A percentile compares a stretch with the other conserved stretches of the same genome.
These are phyloP conservation scores for Pituophis catenifer DNA, from an alignment of 2,113 vertebrate genomes.

Conservation along the genomic window DNA sequence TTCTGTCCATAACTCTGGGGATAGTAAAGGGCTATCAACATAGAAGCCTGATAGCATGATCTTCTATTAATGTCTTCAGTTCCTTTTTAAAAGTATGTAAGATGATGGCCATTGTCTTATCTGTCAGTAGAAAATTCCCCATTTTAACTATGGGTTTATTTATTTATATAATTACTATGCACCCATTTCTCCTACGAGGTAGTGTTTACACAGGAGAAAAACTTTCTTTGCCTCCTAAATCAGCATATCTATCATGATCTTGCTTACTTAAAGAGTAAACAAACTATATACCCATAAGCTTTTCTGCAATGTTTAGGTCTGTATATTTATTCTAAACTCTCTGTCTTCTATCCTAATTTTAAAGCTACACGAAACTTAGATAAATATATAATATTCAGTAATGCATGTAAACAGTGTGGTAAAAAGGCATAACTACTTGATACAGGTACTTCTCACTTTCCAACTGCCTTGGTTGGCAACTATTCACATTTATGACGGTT, in stretches of 20 bases:
- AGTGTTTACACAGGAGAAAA: background rate
- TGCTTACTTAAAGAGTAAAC: background rate
- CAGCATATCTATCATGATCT: background rate
- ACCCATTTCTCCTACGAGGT: background rate
- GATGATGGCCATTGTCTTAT: background rate
- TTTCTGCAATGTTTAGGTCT: background rate
- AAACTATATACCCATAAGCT: background rate
- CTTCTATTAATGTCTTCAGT: background rate
- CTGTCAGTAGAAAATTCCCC: background rate
- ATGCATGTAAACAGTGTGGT: background rate
- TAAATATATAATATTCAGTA: background rate
- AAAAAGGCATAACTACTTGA: background rate
- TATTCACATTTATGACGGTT: background rate
- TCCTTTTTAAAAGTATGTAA: background rate
- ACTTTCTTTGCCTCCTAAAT: background rate
- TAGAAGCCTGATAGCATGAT: background rate
- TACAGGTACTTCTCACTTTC: background rate
- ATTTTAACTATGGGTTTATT: background rate
- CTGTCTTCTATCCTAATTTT: background rate
- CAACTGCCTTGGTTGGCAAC: background rate
- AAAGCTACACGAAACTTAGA: background rate
- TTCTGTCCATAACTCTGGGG: background rate
- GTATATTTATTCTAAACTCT: background rate
- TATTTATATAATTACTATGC: background rate
- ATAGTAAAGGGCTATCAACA: background rate